Evolutionary conservation across 2,797 vertebrate species (phyloP), one percentile per base, ranked within the genome.

Genomic region (Atherinosoma microstoma): DNA sequence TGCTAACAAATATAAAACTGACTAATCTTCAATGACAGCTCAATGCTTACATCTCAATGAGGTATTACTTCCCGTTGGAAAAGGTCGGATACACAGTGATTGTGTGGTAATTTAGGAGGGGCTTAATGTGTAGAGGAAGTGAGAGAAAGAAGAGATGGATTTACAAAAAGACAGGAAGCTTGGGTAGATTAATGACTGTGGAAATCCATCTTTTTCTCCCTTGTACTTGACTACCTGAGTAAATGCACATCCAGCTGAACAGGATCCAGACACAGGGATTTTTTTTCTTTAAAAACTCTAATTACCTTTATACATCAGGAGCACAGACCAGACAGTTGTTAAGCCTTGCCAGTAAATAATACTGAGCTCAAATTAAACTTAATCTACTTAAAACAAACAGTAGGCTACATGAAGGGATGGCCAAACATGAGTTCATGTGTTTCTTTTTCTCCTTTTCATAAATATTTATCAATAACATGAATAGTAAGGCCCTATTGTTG

Each of bases 21-120:
- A 88, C 87, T 86, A 82, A 77, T 83, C 69, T 65, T 68, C 64
- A 76, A 80, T 86, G 15, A 42, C 61, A 64, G 76, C 63, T 73
- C 70, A 70, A 20, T 66, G 75, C 73, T 81, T 70, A 72, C 75
- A n/a, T 15, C 73, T 75, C 83, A 82, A 67, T 76, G 35, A 66
- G 64, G 56, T 73, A 84, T 87, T 85, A 35, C 79, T 86, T 83
- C 84, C 64, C 78, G 58, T 53, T 79, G 64, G 64, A 85, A 84
- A 84, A 76, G 59, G 59, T 40, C 58, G 47, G 69, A 75, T 58
- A 77, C 70, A 60, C 73, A 70, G 65, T 70, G 58, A 75, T 80
- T 80, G 61, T 86, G 68, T 83, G 64, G 72, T 73, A 80, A 54
- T 88, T 88, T 81, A 83, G 79, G 61, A 71, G 58, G 42, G 15